Conservation (phyloP, 2,113 vertebrate species). For the Noturus placidus region DNA sequence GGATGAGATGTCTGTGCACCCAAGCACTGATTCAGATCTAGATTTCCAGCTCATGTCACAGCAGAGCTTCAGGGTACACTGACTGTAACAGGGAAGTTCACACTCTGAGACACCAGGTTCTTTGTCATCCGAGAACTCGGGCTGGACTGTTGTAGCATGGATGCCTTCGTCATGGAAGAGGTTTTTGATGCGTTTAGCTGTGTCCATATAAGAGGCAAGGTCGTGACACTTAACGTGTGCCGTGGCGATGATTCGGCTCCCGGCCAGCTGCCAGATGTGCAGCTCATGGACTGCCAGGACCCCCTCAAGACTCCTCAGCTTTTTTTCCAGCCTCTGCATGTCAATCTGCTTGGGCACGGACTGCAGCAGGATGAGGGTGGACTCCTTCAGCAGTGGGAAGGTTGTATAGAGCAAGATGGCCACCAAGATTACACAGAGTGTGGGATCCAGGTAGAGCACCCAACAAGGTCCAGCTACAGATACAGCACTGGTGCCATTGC, state of each 20-base stretch:
- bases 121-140: conserved; percentile 77
- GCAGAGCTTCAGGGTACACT: conserved; percentile 84
- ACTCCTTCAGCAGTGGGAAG: conserved; percentile 83
- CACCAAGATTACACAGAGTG: conserved; percentile 83
- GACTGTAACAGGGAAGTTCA: conserved; percentile 81
- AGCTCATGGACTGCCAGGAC: conserved; percentile 84
- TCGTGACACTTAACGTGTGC: conserved; percentile 86
- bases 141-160: conserved; percentile 84
- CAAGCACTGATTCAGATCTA: conserved; percentile 58
- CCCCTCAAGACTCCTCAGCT: conserved; percentile 76
- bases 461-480: conserved; percentile 79
- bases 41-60: conserved; percentile 71
- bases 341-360: conserved; percentile 86
- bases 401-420: conserved; percentile 83
- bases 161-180: conserved; percentile 85
- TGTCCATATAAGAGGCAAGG: conserved; percentile 82
- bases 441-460: conserved; percentile 85
- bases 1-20: background rate
- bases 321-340: conserved; percentile 77
- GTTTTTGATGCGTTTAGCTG: conserved; percentile 83
- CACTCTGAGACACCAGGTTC: conserved; percentile 69
- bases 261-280: conserved; percentile 85
- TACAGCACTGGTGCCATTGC: conserved; percentile 37
- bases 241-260: conserved; percentile 84
- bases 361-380: conserved; percentile 84